Conservation (phyloP, 2,113 vertebrate species). For the Leucopsar rothschildi region DNA sequence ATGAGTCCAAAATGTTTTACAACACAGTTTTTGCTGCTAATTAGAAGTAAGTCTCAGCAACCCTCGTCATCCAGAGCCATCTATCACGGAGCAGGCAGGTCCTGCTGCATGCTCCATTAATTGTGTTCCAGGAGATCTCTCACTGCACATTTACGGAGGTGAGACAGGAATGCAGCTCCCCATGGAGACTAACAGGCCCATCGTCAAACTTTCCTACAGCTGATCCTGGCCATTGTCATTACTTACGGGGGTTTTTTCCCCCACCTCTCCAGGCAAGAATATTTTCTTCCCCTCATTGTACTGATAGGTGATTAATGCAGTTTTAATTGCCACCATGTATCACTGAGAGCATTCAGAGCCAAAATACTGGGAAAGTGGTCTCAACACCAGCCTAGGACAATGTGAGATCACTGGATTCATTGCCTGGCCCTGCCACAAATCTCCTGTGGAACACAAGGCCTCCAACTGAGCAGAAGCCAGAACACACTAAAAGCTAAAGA, state of each 20-base stretch:
- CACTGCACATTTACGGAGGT: background rate
- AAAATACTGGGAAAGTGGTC: background rate
- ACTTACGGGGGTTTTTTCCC: background rate
- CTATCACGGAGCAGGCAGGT: background rate
- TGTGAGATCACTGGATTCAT: background rate
- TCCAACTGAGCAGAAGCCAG: background rate
- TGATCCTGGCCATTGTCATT: background rate
- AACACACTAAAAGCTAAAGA: background rate
- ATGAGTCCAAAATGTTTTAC: background rate
- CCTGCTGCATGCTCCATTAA: background rate
- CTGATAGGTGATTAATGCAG: background rate
- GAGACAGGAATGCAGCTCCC: background rate
- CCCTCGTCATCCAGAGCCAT: background rate
- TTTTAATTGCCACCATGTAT: background rate
- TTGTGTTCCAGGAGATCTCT: background rate
- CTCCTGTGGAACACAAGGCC: background rate
- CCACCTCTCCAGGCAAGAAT: background rate
- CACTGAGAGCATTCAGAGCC: background rate
- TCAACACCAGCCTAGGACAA: background rate
- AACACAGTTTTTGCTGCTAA: background rate
- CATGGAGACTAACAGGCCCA: background rate
- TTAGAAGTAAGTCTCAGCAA: background rate
- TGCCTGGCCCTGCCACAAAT: background rate
- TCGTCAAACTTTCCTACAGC: background rate
- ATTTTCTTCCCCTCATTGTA: background rate